A percentile compares a stretch with the other conserved stretches of the same genome.
Conservation (phyloP, 2,113 vertebrate species). For the Lophius piscatorius region DNA sequence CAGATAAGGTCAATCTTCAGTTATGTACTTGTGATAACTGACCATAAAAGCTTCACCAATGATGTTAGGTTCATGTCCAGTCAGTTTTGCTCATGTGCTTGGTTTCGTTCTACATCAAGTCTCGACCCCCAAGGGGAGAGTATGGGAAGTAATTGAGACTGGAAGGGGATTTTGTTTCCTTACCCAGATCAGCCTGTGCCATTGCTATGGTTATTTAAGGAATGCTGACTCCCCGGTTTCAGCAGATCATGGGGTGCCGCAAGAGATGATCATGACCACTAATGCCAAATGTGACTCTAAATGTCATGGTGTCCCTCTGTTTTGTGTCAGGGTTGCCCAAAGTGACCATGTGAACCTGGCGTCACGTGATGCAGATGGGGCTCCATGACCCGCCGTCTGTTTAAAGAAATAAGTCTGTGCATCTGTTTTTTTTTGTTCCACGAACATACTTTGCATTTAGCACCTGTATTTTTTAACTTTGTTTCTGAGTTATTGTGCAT, state of each 20-base stretch:
- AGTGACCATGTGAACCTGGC: conserved; percentile 47
- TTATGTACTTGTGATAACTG: conserved; percentile 5
- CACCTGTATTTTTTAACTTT: background rate
- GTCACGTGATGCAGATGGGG: conserved; percentile 20
- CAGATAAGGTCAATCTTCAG: conserved; percentile 1
- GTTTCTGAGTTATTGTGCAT: background rate
- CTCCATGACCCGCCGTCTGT: conserved; percentile 22
- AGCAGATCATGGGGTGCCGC: conserved; percentile 57
- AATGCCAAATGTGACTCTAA: conserved; percentile 73
- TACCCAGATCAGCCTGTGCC: conserved; percentile 48
- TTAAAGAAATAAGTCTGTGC: background rate
- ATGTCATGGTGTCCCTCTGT: conserved; percentile 66
- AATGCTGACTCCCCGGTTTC: conserved; percentile 73
- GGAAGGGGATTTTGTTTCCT: conserved; percentile 51
- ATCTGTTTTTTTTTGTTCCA: conserved; percentile 17
- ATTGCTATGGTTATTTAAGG: conserved; percentile 73
- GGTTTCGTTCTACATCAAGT: background rate
- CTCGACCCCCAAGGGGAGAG: conserved; percentile 34
- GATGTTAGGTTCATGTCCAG: conserved; percentile 34
- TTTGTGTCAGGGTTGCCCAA: conserved; percentile 34
- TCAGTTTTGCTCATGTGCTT: conserved; percentile 21
- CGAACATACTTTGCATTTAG: conserved; percentile 3
- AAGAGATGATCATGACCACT: conserved; percentile 60
- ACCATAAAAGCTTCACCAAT: conserved; percentile 5
- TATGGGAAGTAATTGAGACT: conserved; percentile 50